Evolutionary conservation across 2,888 invertebrate species (phyloP), one percentile per base, ranked within the genome.

Genomic region (Amblyteles armatorius): DNA sequence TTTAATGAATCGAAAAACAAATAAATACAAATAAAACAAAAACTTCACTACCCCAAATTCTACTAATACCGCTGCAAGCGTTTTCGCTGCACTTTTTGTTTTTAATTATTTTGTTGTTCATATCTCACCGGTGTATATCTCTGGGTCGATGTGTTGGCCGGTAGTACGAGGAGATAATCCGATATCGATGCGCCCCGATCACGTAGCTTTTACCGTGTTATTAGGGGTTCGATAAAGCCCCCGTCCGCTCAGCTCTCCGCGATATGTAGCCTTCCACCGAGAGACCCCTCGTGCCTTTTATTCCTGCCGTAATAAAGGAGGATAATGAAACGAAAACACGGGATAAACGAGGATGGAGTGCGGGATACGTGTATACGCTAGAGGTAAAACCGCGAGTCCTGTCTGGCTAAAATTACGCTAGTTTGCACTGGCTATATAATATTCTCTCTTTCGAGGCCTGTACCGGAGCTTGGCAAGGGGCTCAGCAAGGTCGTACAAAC

Each of bases 241-340:
- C 29, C 29, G 60, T 6, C 40, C 11, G 19, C 19, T 9, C 6
- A 5, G 19, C 52, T 19, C 44, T 16, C 44, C 13, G 44, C 44
- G 44, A 48, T 55, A 52, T 57, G 48, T 29, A 68, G 19, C 52
- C 13, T 11, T 40, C 9, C 13, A 16, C 16, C 44, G 16, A 77
- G 29, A 67, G 16, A 60, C 13, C 50, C 44, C 57, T 57, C 57
- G 26, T 44, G 26, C 77, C 77, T 85, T 74, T 83, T 79, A 76
- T 83, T 68, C 29, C 71, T 33, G 79, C 48, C 40, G 57, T 57
- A 44, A 69, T 78, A 60, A 44, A 60, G 22, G 65, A 50, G 83
- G 87, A 91, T 91, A 92, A 92, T 92, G 92, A 92, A 92, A 92
- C 89, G 92, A 92, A 92, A 92, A 92, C 92, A 92, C 80, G 86